A percentile compares a stretch with the other conserved stretches of the same genome.
Evolutionary conservation across 2,113 vertebrate species (phyloP).

Genomic region (Scytalopus superciliaris): DNA sequence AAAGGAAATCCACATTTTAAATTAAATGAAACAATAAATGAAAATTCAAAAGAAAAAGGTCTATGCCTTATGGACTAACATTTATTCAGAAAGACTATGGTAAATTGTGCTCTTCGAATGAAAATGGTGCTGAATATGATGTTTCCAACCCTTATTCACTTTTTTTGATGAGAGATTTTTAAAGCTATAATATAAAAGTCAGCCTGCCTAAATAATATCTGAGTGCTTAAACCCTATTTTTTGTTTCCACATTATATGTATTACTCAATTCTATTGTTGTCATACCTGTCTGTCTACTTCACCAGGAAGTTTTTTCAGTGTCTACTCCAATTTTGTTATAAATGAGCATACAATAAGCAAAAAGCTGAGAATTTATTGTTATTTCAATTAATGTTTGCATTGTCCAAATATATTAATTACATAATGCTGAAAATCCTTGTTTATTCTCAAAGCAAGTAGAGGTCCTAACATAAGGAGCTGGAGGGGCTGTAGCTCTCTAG

Average conservation of each 20-base stretch:
- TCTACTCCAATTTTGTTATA: neutral
- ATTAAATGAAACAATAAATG: neutral
- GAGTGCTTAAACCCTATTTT: accelerated
- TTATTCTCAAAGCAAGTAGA: neutral
- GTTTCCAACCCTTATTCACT: neutral
- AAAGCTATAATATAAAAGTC: neutral
- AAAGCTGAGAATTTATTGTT: neutral
- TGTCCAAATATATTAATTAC: neutral
- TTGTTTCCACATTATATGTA: neutral
- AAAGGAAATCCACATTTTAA: neutral
- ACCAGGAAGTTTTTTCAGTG: neutral
- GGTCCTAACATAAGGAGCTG: neutral
- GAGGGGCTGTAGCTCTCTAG: neutral
- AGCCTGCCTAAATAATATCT: neutral
- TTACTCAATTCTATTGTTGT: neutral
- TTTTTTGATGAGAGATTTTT: neutral
- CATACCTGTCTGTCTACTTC: neutral
- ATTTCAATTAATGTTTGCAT: neutral
- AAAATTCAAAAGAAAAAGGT: neutral
- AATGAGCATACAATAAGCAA: neutral
- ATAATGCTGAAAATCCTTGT: neutral
- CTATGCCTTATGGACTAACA: neutral
- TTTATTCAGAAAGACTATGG: neutral
- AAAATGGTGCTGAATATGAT: neutral
- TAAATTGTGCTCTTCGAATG: neutral